Conservation (phyloP, 2,888 invertebrate genomes). For the Volucella inanis region DNA sequence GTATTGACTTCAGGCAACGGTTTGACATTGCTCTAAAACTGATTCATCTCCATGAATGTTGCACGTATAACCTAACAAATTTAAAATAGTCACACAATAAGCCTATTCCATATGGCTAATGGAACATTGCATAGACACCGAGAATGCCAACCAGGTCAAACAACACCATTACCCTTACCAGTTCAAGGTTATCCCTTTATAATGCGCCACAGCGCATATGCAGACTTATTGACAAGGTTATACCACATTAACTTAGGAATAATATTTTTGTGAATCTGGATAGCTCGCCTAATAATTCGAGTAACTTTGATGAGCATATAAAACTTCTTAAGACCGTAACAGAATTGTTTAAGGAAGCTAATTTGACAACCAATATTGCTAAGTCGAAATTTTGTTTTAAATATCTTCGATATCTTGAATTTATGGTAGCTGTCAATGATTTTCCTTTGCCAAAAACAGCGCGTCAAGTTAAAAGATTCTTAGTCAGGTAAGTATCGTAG, state of each 20-base stretch:
- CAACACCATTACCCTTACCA: conserved; percentile 37
- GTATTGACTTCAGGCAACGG: conserved; percentile 10
- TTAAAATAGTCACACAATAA: no score
- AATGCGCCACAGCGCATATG: conserved; percentile 9
- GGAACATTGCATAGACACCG: conserved; percentile 42
- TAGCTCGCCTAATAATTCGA: background rate
- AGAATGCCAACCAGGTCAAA: conserved; percentile 31
- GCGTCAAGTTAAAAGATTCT: conserved; percentile 20
- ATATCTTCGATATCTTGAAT: conserved; percentile 17
- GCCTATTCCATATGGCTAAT: background rate
- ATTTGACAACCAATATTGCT: conserved; percentile 2
- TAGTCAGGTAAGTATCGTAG: background rate
- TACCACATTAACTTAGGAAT: background rate
- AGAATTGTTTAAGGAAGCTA: background rate
- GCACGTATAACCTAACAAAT: conserved; percentile 31
- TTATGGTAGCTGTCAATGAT: conserved; percentile 10
- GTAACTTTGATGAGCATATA: conserved; percentile 12
- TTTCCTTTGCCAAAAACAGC: conserved; percentile 8
- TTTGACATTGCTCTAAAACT: background rate
- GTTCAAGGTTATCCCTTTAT: conserved; percentile 44
- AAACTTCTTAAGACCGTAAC: conserved; percentile 5
- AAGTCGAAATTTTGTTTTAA: conserved; percentile 21
- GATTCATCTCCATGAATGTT: background rate
- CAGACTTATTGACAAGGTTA: conserved; percentile 6
- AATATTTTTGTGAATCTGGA: conserved; percentile 20